Base-by-base conservation (phyloP, 1,140 invertebrate genomes). In the Magallana angulata region DNA sequence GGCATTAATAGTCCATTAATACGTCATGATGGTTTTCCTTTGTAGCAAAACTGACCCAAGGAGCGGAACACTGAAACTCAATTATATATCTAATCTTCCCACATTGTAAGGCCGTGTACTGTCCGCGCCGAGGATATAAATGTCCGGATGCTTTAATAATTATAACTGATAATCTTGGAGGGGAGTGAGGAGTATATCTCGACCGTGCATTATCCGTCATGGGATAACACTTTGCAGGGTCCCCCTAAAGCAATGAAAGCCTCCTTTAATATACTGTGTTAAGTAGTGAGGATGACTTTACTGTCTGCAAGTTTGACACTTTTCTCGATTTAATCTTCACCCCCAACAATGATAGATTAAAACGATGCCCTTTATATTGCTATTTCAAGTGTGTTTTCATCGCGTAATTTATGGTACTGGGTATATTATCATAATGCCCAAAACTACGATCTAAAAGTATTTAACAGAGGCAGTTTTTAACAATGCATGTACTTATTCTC, bases 1-100 rank as follows among this genome's bases (percentile, higher is more conserved):
- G 68, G 68, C 68, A 76, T 76, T 76, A 76, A 36, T 76, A 76
- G 68, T 76, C 68, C 68, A 76, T 76, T 76, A 76, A 76, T 76
- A 76, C 68, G 68, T 76, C 68, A 76, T 12, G 68, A 30, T 12
- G 68, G 24, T 30, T 76, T 76, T 76, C 14, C 68, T 76, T 48
- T 48, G 68, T 76, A 76, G 68, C 12, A 11, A 76, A 18, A 30
- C 68, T 76, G 68, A 76, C 68, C 36, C 68, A 30, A 30, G 11
- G 68, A 30, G 24, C 36, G 36, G 30, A 76, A 76, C 68, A 30
- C 68, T 76, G 68, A 76, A 76, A 76, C 68, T 36, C 68, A 76
- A 76, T 76, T 76, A 76, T 30, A 76, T 76, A 76, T 76, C 68
- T 76, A 76, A 76, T 76, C 68, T 36, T 30, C 68, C 36, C 14